Evolutionary conservation across 2,113 vertebrate species (phyloP).

Genomic region (Herpailurus yagouaroundi): DNA sequence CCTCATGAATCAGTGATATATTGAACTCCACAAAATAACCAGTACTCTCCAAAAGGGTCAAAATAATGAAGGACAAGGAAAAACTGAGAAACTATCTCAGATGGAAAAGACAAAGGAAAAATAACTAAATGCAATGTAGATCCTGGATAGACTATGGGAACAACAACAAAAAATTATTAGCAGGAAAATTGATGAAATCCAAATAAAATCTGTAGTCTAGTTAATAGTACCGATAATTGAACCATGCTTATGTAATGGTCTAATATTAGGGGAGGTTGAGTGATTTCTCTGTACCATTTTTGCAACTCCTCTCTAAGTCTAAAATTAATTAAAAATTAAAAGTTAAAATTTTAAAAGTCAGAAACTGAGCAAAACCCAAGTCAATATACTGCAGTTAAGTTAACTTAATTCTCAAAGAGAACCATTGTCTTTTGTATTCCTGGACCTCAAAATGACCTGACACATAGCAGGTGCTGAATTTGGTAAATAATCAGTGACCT

Average conservation of each 20-base stretch:
- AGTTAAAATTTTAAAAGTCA: not conserved
- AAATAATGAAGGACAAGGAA: not conserved
- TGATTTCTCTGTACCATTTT: not conserved
- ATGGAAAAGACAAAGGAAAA: not conserved
- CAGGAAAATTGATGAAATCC: not conserved
- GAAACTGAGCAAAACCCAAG: not conserved
- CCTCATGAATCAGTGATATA: not conserved
- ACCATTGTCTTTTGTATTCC: not conserved
- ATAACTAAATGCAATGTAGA: not conserved
- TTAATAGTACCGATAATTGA: not conserved
- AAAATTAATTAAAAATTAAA: conserved; percentile 41
- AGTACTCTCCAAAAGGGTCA: not conserved
- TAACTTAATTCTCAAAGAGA: conserved; percentile 44
- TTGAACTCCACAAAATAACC: not conserved
- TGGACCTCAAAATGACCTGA: conserved; percentile 6
- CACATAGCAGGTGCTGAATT: not conserved
- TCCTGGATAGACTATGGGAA: not conserved
- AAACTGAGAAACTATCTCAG: not conserved
- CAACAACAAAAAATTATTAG: not conserved
- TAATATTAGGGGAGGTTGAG: not conserved
- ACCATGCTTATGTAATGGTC: not conserved
- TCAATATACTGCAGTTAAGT: not conserved
- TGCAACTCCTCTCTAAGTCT: not conserved
- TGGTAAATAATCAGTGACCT: not conserved
- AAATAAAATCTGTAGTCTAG: not conserved